A percentile compares a stretch with the other conserved stretches of the same genome.
Conservation (phyloP, 1,140 invertebrate species). For the Portunus trituberculatus region DNA sequence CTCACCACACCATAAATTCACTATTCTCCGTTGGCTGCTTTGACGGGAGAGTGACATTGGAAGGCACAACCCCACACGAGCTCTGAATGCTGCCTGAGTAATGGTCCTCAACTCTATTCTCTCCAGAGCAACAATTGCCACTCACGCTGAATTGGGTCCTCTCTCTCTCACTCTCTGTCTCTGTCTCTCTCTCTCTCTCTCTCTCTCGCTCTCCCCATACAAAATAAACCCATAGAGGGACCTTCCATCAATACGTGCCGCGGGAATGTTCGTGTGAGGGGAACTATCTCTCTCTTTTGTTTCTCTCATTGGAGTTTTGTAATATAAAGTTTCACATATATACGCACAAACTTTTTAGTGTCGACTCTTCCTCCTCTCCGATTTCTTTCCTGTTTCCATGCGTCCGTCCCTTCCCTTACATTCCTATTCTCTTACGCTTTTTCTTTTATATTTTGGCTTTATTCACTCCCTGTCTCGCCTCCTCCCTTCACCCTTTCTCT, state of each 20-base stretch:
- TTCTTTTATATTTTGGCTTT: background rate
- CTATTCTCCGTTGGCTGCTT: background rate
- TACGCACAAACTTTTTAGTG: too few species aligned
- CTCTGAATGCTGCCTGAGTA: background rate
- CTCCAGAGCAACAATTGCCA: background rate
- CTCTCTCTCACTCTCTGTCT: conserved; percentile 30
- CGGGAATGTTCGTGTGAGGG: background rate
- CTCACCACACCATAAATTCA: conserved; percentile 37
- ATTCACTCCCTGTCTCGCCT: background rate
- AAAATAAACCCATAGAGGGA: background rate
- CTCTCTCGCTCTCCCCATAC: conserved; percentile 3
- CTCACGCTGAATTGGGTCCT: too few species aligned
- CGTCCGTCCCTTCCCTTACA: too few species aligned
- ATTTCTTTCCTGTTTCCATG: too few species aligned
- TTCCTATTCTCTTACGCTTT: too few species aligned
- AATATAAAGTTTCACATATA: background rate
- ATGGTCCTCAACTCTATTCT: background rate
- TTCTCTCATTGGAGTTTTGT: background rate
- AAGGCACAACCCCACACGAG: background rate
- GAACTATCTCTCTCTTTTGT: background rate
- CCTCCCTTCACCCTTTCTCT: background rate
- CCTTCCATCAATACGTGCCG: background rate
- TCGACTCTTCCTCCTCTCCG: too few species aligned
- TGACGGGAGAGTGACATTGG: background rate
- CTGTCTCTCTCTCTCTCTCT: background rate